Base-by-base conservation (phyloP, 2,113 vertebrate species). In the Hypanus sabinus region DNA sequence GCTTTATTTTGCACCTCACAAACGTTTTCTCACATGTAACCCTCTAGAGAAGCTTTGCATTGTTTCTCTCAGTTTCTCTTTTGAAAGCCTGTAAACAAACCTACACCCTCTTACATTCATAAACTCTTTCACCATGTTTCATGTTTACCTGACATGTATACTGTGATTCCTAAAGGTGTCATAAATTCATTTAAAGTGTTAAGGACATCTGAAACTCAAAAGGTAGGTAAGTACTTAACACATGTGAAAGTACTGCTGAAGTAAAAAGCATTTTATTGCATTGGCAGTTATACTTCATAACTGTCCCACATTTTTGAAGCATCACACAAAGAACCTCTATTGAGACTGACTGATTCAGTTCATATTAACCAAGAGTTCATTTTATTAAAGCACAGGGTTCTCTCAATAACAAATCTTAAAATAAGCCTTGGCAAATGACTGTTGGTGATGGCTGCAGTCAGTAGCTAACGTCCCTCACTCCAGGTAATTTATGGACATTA, bases 291-390 rank as follows among this genome's bases (percentile, higher is more conserved):
- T 14, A 62, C 57, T 88, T 88, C 57, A n/a, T 62, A 90, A 68
- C 85, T 90, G 60, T n/a, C 85, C 85, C 57, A 90, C 85, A 90
- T 90, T 68, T 88, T 90, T 68, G 85, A 90, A 60, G n/a, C 57
- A 62, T 30, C 14, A 90, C 85, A 90, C 60, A 33, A 87, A 60
- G 85, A 68, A 14, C 16, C 85, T 65, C 60, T 68, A 7, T n/a
- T 8, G 85, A 65, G 85, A 90, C 30, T 68, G 85, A 90, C 85
- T 90, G 85, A 68, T 90, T 90, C 85, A 90, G 85, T 90, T 90
- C 85, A 65, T 33, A 90, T 90, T 68, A 65, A 90, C 57, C n/a
- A 57, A 88, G 83, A n/a, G 83, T 88, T 88, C 83, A 90, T 90
- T 62, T 68, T 90, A 90, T 68, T 90, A 90, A 90, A 90, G 85